Conservation (phyloP, 2,797 vertebrate species). For the Danio choprae region DNA sequence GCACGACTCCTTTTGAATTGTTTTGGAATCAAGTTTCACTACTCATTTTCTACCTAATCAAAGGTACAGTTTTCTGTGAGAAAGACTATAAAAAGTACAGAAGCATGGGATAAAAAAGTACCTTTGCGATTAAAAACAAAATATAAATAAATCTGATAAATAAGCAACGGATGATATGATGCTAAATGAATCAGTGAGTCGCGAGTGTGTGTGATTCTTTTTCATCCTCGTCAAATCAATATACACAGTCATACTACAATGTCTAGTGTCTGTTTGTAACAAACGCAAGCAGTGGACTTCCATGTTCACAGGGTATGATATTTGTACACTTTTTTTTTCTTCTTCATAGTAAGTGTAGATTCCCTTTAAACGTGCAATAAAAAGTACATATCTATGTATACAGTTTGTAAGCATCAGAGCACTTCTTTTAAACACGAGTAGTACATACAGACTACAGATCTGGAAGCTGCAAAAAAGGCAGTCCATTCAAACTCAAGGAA, state of each 20-base stretch:
- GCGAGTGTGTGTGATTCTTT: constrained; percentile 50
- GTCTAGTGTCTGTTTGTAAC: constrained; percentile 77
- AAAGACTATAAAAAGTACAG: constrained; percentile 45
- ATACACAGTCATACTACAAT: constrained; percentile 78
- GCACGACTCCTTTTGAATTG: constrained; percentile 74
- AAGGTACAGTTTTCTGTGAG: constrained; percentile 38
- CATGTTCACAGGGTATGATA: constrained; percentile 82
- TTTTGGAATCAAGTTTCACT: constrained; percentile 55
- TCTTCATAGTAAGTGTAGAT: constrained; percentile 86
- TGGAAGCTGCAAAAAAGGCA: constrained; percentile 82
- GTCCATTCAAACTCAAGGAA: constrained; percentile 80
- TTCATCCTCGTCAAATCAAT: constrained; percentile 65
- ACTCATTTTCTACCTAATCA: constrained; percentile 53
- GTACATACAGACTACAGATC: constrained; percentile 98
- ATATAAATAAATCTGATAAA: constrained; percentile 35
- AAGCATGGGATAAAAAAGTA: constrained; percentile 34
- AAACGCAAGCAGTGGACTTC: constrained; percentile 87
- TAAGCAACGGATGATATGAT: constrained; percentile 29
- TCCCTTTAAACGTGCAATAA: constrained; percentile 97
- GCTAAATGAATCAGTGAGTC: constrained; percentile 54
- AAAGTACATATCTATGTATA: constrained; percentile 94
- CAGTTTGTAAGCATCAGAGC: constrained; percentile 96
- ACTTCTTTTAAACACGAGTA: constrained; percentile 90
- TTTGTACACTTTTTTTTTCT: constrained; percentile 70
- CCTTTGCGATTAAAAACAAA: constrained; percentile 35